phyloP scores from a whole-genome alignment of 2,888 invertebrate genomes.

The Odontocolon sp. region DNA sequence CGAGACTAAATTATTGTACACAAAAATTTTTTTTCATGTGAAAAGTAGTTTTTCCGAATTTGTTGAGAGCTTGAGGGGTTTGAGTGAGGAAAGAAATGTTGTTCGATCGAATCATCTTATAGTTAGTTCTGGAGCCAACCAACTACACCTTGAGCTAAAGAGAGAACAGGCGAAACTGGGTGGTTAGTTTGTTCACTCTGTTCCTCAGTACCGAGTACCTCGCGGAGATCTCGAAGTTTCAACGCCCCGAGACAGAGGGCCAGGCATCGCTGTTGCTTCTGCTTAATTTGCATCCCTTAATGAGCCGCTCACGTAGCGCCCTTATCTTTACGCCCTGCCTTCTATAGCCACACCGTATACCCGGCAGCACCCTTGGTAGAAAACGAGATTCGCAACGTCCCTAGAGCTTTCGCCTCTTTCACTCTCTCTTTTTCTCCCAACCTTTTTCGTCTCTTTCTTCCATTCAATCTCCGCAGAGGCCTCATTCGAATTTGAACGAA shows the following conservation, averaged over 20 bases:
- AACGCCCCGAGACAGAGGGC: slow-evolving; percentile 20
- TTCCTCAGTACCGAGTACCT: neutral
- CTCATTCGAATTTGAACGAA: no score
- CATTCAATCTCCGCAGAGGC: neutral
- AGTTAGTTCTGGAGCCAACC: no score
- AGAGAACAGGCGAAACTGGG: neutral
- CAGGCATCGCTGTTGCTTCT: slow-evolving; percentile 64
- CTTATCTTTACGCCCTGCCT: slow-evolving; percentile 74
- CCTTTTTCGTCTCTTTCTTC: slow-evolving; percentile 29
- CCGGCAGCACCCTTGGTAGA: slow-evolving; percentile 33
- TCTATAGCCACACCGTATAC: slow-evolving; percentile 26
- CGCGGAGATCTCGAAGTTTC: slow-evolving; percentile 20
- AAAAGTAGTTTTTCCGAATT: neutral
- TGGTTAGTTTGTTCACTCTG: neutral
- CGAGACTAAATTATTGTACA: no score
- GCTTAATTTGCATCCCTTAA: slow-evolving; percentile 80
- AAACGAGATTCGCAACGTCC: slow-evolving; percentile 43
- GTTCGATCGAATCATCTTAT: slow-evolving; percentile 23
- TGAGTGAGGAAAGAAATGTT: slow-evolving; percentile 1
- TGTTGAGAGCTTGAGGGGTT: neutral
- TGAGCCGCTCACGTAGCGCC: slow-evolving; percentile 78
- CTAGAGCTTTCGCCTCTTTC: slow-evolving; percentile 10
- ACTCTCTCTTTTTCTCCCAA: slow-evolving; percentile 35
- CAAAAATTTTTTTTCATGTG: no score
- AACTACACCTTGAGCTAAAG: neutral